Percentiles rank a stretch among this genome's conserved stretches.
Evolutionary conservation across 2,888 invertebrate species (phyloP).

Genomic region (Arrhopalites spinosus): DNA sequence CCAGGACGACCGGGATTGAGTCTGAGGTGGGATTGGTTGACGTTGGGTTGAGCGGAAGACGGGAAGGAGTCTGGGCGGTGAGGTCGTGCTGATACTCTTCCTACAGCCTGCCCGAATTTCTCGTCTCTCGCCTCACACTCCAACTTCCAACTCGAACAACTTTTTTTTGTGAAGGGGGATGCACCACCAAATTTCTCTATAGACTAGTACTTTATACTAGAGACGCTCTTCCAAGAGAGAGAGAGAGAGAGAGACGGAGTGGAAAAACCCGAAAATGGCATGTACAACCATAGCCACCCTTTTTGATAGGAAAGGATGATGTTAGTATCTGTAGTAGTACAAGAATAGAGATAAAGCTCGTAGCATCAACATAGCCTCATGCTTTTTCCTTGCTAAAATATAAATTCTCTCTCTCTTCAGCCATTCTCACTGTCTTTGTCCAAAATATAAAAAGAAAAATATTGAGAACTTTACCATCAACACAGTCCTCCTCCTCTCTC

Average conservation of each 20-base stretch:
- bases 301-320: background rate
- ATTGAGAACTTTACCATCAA: background rate
- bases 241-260: slow-evolving; percentile 1
- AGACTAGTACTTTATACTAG: no score
- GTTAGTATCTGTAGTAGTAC: background rate
- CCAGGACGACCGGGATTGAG: slow-evolving; percentile 47
- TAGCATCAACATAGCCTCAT: background rate
- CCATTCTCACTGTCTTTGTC: background rate
- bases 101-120: no score
- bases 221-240: background rate
- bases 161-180: no score
- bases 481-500: slow-evolving; percentile 1
- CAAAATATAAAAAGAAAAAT: background rate
- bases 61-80: slow-evolving; percentile 52
- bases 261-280: slow-evolving; percentile 3
- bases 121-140: no score
- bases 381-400: background rate
- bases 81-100: slow-evolving; percentile 37
- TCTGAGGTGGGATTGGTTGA: slow-evolving; percentile 49
- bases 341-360: background rate
- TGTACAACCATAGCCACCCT: background rate
- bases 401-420: slow-evolving; percentile 5
- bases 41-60: slow-evolving; percentile 47
- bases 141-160: no score
- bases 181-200: no score